Evolutionary conservation across 35 echinoderm and acorn worm genomes (phyloP), one percentile per base, ranked within the genome.

Genomic region (Ophioderma brevispina): DNA sequence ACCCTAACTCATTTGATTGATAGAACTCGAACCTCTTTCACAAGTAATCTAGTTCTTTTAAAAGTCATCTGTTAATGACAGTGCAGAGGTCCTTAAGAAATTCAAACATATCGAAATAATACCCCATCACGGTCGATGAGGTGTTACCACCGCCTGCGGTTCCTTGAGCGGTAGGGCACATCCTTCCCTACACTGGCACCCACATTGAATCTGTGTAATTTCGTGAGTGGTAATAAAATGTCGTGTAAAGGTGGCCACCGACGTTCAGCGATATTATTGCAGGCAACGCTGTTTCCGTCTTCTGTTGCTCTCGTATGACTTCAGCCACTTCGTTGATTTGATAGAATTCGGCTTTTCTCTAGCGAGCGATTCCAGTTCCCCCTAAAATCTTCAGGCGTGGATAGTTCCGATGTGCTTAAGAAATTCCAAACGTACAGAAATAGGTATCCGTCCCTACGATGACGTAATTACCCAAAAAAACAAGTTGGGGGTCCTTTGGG

Each of bases 51-150:
- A 85, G 33, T 75, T 95, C 89, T 30, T 91, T 64, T n/a, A n/a
- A 40, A 95, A 95, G 55, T 95, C 78, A 40, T 91, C 84, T 10
- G 94, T 89, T 46, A 95, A 64, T 82, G 39, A 78, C 15, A 95
- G 85, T 32, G 50, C 55, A 14, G 84, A 81, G 0, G 36, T 33
- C 13, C 94, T 89, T 15, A 95, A 85, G 40, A 91, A 95, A 79
- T 95, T 95, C 21, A 95, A 32, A 95, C 85, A 35, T 88, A 79
- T 0, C 89, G 78, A 41, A 95, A 95, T 33, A 95, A 50, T 6
- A 35, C 40, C 32, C 94, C 94, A 40, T 87, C 94, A 15, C 94
- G 32, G 75, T 95, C 94, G 39, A 95, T 92, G n/a, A 92, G 33
- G 35, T 85, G 39, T 86, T 55, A 14, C 94, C 94, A 30, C 28